Base-by-base conservation (phyloP, 2,888 invertebrate genomes). In the Drosophila aldrichi region DNA sequence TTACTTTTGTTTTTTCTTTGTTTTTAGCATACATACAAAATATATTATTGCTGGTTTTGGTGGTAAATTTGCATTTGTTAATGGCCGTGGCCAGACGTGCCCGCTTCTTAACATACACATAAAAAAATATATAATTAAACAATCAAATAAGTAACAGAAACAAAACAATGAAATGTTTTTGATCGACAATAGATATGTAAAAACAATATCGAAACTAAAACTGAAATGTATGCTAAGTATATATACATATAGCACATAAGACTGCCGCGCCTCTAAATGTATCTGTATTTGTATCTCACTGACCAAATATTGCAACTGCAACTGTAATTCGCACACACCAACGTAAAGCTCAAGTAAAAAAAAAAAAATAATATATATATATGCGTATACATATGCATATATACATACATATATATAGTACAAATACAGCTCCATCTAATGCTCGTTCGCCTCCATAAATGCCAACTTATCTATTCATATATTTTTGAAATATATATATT, bases 21-120 rank as follows among this genome's bases (percentile, higher is more conserved):
- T 91, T 91, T 88, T 90, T 91, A 91, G 90, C 91, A 90, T 91
- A 86, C 84, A 90, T 88, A 88, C 80, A 83, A 77, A 72, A 82
- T 88, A 90, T 89, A 91, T 90, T 89, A 90, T 91, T 91, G 91
- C 90, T 91, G 91, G 91, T 91, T 91, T 90, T 91, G 91, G 91
- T 91, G 88, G 88, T 89, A 89, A 88, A 81, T 82, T 89, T 89
- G 80, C 90, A 90, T 88, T 77, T 84, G 85, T 88, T 84, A 79
- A 84, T 88, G 88, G 85, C 88, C 86, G 89, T 82, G 91, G 90
- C 88, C 80, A 80, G 83, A 84, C 72, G 83, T 78, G 85, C 82
- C 85, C 64, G 84, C 88, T 84, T 84, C 76, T 87, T 87, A 84
- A 84, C 88, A 55, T 65, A 70, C 38, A 58, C 8, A 38, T n/a